A percentile compares a stretch with the other conserved stretches of the same genome.
Evolutionary conservation across 2,113 vertebrate species (phyloP).

Genomic region (Elanoides forficatus): DNA sequence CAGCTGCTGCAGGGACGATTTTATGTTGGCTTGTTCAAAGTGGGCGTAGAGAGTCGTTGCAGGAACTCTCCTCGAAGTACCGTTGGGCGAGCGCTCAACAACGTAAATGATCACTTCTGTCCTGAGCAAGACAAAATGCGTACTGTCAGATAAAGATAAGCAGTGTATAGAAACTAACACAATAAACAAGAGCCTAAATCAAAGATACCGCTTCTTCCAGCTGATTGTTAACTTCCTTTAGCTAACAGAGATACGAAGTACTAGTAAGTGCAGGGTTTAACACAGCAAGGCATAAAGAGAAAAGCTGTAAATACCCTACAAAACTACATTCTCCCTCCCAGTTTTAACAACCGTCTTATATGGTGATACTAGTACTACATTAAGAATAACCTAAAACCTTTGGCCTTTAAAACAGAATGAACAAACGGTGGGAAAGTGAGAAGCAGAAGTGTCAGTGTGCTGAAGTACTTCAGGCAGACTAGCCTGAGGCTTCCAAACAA

Average conservation of each 20-base stretch:
- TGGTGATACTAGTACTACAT: not conserved
- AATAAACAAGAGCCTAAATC: not conserved
- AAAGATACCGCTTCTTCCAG: not conserved
- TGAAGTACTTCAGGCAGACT: not conserved
- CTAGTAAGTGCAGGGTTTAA: not conserved
- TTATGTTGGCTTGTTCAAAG: constrained; percentile 89
- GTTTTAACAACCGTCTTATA: not conserved
- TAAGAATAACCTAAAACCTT: not conserved
- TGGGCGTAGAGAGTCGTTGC: constrained; percentile 81
- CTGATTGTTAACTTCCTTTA: not conserved
- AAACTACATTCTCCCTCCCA: not conserved
- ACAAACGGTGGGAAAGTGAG: not conserved
- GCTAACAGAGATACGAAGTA: not conserved
- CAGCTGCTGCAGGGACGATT: constrained; percentile 86
- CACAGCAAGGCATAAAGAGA: not conserved
- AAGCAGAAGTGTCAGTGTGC: not conserved
- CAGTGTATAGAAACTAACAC: rapidly evolving
- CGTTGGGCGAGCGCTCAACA: constrained; percentile 92
- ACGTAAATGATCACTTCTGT: constrained; percentile 94
- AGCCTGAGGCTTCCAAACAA: not conserved
- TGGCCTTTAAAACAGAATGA: not conserved
- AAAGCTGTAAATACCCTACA: not conserved
- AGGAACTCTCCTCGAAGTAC: constrained; percentile 90
- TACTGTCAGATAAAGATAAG: not conserved
- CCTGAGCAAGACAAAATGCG: constrained; percentile 44